Conservation (phyloP, 2,888 invertebrate species). For the Cordilura impudica region DNA sequence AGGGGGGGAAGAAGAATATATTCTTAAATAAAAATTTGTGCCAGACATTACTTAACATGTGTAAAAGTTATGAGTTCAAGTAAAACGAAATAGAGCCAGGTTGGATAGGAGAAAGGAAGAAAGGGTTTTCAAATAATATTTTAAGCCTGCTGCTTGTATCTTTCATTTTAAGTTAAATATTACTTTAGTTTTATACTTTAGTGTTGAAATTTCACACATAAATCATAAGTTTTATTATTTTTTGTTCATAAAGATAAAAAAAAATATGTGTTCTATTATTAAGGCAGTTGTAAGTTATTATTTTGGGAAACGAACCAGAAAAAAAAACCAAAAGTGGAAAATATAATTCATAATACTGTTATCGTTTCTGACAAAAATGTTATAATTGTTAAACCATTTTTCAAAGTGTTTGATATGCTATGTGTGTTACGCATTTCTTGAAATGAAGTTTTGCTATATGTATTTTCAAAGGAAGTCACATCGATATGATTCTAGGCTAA, state of each 20-base stretch:
- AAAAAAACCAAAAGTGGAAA: neutral
- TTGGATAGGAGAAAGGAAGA: neutral
- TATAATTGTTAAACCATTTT: too few species aligned
- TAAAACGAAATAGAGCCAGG: neutral
- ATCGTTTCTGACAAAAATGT: too few species aligned
- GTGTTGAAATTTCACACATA: conserved; percentile 61
- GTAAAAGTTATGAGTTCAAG: conserved; percentile 50
- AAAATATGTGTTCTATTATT: conserved; percentile 16
- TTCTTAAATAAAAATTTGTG: conserved; percentile 60
- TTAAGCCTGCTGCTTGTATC: conserved; percentile 54
- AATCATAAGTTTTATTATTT: conserved; percentile 48
- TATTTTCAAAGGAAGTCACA: too few species aligned
- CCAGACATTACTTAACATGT: conserved; percentile 58
- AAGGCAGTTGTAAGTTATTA: conserved; percentile 29
- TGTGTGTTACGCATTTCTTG: too few species aligned
- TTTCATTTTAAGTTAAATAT: conserved; percentile 54
- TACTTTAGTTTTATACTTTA: conserved; percentile 57
- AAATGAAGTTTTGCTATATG: too few species aligned
- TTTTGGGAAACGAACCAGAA: neutral
- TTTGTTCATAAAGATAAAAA: conserved; percentile 8
- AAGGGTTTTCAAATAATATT: conserved; percentile 4
- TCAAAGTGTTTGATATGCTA: too few species aligned
- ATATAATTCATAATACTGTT: too few species aligned
- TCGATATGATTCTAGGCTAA: too few species aligned
- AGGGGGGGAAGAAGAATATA: neutral